These are phyloP conservation scores for Carollia perspicillata DNA, from an alignment of 2,113 vertebrate genomes.

Conservation along the genomic window DNA sequence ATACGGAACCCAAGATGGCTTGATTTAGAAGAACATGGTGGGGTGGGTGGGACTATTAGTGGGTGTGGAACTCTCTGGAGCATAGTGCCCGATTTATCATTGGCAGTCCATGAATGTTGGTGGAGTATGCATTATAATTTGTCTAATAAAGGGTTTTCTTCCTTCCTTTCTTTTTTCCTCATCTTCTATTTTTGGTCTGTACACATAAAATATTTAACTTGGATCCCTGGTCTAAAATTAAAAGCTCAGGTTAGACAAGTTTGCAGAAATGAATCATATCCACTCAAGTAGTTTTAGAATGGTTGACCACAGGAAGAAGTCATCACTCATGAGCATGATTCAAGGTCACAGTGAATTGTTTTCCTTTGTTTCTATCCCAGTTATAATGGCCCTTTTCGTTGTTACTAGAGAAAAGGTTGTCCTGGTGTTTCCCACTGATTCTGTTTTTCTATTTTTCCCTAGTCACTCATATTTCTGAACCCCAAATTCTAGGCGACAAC, in stretches of 20 bases:
- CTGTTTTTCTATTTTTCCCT: neutral
- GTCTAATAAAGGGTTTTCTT: constrained; percentile 41
- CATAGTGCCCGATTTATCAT: neutral
- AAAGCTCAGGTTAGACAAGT: constrained; percentile 60
- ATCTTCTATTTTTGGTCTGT: constrained; percentile 64
- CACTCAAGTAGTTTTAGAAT: neutral
- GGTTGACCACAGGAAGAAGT: neutral
- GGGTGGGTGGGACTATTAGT: neutral
- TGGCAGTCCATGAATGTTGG: neutral
- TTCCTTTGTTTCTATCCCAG: neutral
- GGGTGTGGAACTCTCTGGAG: neutral
- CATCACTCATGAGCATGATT: neutral
- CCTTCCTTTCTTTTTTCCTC: constrained; percentile 28
- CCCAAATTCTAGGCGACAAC: neutral
- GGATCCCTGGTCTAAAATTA: constrained; percentile 63
- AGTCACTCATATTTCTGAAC: neutral
- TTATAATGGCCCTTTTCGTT: neutral
- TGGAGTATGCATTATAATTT: constrained; percentile 31
- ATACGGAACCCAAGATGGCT: neutral
- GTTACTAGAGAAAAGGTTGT: neutral
- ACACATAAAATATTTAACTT: constrained; percentile 71
- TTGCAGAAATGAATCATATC: constrained; percentile 20
- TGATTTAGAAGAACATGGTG: neutral
- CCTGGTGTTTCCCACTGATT: neutral
- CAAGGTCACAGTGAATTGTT: constrained; percentile 20